These are phyloP conservation scores for Chelonia mydas DNA, from an alignment of 2,797 vertebrate genomes.

Conservation along the genomic window DNA sequence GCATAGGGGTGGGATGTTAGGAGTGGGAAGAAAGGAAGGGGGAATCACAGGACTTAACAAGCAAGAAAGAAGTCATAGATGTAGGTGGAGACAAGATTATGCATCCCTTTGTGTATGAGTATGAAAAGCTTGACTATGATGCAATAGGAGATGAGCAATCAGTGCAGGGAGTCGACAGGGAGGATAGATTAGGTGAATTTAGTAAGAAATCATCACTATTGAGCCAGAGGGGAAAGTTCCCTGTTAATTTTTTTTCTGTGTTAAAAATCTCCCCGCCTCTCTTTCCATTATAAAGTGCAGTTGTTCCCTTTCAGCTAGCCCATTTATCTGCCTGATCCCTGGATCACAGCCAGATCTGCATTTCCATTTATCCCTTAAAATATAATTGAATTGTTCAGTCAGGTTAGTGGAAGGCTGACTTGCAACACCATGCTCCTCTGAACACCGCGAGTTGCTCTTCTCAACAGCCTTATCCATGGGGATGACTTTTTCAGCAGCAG, in stretches of 20 bases:
- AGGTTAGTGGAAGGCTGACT: slow-evolving; percentile 31
- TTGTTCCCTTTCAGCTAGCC: slow-evolving; percentile 56
- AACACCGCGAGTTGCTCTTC: slow-evolving; percentile 26
- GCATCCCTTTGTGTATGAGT: slow-evolving; percentile 2
- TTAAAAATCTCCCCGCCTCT: slow-evolving; percentile 60
- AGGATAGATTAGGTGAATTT: slow-evolving; percentile 64
- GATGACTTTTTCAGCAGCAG: slow-evolving; percentile 57
- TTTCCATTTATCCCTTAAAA: slow-evolving; percentile 42
- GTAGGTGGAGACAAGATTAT: neutral
- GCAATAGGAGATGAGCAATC: slow-evolving; percentile 56
- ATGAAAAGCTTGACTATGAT: slow-evolving; percentile 17
- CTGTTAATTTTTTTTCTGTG: slow-evolving; percentile 59
- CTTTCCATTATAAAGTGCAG: slow-evolving; percentile 49
- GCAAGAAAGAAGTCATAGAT: neutral
- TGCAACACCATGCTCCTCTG: slow-evolving; percentile 33
- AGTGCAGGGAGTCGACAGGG: slow-evolving; percentile 8
- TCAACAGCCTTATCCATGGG: slow-evolving; percentile 46
- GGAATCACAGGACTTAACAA: slow-evolving; percentile 11
- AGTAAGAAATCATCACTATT: slow-evolving; percentile 53
- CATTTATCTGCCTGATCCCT: slow-evolving; percentile 58
- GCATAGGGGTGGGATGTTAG: fast-evolving
- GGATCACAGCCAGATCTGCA: slow-evolving; percentile 67
- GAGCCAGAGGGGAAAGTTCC: slow-evolving; percentile 65
- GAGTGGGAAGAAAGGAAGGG: neutral
- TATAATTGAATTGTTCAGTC: slow-evolving; percentile 62